These are phyloP conservation scores for Tineola bisselliella DNA, from an alignment of 2,888 invertebrate genomes.

Conservation along the genomic window DNA sequence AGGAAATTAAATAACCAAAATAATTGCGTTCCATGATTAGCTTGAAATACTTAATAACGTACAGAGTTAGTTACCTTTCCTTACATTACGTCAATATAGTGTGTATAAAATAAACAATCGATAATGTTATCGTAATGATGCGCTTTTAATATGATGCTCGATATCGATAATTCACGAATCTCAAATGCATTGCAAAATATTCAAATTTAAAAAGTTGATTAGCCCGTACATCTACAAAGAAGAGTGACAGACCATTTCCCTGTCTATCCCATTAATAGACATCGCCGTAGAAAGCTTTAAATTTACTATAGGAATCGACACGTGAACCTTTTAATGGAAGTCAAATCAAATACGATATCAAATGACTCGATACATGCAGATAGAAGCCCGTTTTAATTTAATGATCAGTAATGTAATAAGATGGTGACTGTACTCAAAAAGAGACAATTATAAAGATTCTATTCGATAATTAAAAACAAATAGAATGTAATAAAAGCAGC, in stretches of 20 bases:
- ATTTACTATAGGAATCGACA: background rate
- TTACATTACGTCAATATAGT: background rate
- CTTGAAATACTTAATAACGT: conserved; percentile 53
- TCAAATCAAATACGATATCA: background rate
- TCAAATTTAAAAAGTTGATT: too few species aligned
- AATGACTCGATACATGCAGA: background rate
- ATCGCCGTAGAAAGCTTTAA: background rate
- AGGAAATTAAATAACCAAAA: conserved; percentile 16
- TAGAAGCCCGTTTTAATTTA: background rate
- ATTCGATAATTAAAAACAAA: too few species aligned
- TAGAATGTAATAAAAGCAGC: too few species aligned
- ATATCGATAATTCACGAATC: too few species aligned
- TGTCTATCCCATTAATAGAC: background rate
- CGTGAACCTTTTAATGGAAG: background rate
- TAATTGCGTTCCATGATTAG: conserved; percentile 45
- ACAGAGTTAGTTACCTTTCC: conserved; percentile 56
- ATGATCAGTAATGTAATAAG: background rate
- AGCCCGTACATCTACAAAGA: background rate
- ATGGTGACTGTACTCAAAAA: background rate
- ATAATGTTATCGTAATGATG: background rate
- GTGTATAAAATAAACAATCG: background rate
- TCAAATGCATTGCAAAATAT: background rate
- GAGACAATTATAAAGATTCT: background rate
- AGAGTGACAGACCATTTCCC: background rate
- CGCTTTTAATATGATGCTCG: background rate